Base-by-base conservation (phyloP, 2,113 vertebrate species). In the Holacanthus passer region DNA sequence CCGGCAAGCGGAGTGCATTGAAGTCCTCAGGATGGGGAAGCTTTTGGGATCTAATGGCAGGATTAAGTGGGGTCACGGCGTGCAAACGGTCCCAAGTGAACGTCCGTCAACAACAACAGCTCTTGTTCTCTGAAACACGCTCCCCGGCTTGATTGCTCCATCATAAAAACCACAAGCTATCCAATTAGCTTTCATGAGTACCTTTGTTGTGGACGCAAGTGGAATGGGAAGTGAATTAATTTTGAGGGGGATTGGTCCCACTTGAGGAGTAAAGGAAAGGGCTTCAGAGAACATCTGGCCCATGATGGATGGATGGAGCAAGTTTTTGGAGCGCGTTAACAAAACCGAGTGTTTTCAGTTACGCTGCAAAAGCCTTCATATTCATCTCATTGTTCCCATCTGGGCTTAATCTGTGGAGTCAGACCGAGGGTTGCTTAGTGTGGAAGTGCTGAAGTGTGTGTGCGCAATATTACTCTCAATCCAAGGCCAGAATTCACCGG, bases 351-450 rank as follows among this genome's bases (percentile, higher is more conserved):
- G 92, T 91, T 94, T 95, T 91, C 72, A 87, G 90, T 93, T 93
- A 90, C 53, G 56, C 88, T 87, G 92, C 75, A 78, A 89, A 89
- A 89, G 81, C 89, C 74, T 72, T 89, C 83, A 91, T 90, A 90
- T 89, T 94, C 89, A 88, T 91, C 91, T 91, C 89, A 94, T 91
- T 89, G 91, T 90, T 90, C 81, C 85, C 93, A 94, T 94, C 92
- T 94, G 93, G 93, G 74, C 83, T 82, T 89, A 85, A 94, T 93
- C 82, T 91, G 84, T n/a, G 64, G 84, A 87, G 67, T 72, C 82
- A 84, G 84, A 85, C 71, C 55, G 69, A 70, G 77, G 64, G 48
- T 62, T 73, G 59, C 31, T 62, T 43, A 73, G 80, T 71, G 78
- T 82, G 73, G 31, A 84, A 77, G 81, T 76, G 79, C 68, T 56